A percentile compares a stretch with the other conserved stretches of the same genome.
These are phyloP conservation scores for Gari tellinella DNA, from an alignment of 2,888 invertebrate genomes.

Conservation along the genomic window DNA sequence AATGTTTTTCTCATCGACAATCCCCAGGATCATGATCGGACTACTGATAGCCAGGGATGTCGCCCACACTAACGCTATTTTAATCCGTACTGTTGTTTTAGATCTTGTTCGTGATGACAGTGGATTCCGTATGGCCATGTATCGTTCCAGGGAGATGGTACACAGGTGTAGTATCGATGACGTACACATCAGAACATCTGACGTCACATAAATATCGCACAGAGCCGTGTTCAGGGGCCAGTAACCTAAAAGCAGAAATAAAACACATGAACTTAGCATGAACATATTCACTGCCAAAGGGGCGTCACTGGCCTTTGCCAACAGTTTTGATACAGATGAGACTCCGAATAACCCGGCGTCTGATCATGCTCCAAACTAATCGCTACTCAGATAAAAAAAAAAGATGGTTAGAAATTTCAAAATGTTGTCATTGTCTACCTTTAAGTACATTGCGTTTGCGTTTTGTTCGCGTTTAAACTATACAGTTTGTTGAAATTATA, in stretches of 20 bases:
- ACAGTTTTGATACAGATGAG: too few relatives aligned
- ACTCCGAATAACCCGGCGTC: too few relatives aligned
- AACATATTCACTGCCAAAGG: too few relatives aligned
- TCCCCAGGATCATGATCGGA: constrained; percentile 84
- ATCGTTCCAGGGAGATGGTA: constrained; percentile 88
- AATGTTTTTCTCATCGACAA: constrained; percentile 87
- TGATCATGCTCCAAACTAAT: too few relatives aligned
- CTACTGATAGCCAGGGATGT: constrained; percentile 88
- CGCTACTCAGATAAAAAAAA: too few relatives aligned
- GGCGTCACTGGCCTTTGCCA: too few relatives aligned
- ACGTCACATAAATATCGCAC: constrained; percentile 86
- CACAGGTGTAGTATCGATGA: constrained; percentile 87
- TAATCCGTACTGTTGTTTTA: constrained; percentile 86
- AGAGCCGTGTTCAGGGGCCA: constrained; percentile 90
- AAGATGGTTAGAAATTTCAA: too few relatives aligned
- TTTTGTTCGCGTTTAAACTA: too few relatives aligned
- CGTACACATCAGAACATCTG: constrained; percentile 87
- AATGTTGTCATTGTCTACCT: too few relatives aligned
- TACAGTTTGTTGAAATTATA: too few relatives aligned
- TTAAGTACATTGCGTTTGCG: too few relatives aligned
- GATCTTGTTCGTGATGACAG: constrained; percentile 86
- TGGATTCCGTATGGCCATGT: constrained; percentile 95
- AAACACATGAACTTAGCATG: too few relatives aligned
- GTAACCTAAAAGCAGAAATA: constrained; percentile 88
- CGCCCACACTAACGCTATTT: constrained; percentile 97